Conservation (phyloP, 2,113 vertebrate species). For the Notothenia rossii region DNA sequence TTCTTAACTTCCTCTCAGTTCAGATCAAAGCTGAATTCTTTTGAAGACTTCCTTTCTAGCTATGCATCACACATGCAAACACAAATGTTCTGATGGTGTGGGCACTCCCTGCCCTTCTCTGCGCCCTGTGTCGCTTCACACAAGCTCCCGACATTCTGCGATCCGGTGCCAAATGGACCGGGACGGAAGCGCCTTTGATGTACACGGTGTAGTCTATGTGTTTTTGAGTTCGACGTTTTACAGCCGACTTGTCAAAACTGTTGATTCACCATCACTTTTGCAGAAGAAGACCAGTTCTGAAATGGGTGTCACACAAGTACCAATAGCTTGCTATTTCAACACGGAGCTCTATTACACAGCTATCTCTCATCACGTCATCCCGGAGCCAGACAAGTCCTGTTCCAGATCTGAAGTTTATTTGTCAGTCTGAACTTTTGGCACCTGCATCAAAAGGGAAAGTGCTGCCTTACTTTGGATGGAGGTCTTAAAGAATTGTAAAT, state of each 20-base stretch:
- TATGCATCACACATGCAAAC: slow-evolving; percentile 7
- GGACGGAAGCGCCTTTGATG: slow-evolving; percentile 80
- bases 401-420: slow-evolving; percentile 20
- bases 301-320: slow-evolving; percentile 80
- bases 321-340: slow-evolving; percentile 78
- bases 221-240: slow-evolving; percentile 70
- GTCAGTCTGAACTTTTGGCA: neutral
- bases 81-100: slow-evolving; percentile 17
- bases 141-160: slow-evolving; percentile 75
- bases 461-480: slow-evolving; percentile 37
- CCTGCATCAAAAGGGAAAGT: neutral
- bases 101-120: slow-evolving; percentile 51
- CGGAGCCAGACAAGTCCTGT: neutral
- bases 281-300: slow-evolving; percentile 66
- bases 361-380: slow-evolving; percentile 55
- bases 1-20: neutral
- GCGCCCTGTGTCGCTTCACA: slow-evolving; percentile 68
- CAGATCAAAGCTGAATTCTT: slow-evolving; percentile 11
- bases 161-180: slow-evolving; percentile 77
- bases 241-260: slow-evolving; percentile 77
- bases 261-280: slow-evolving; percentile 78
- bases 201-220: slow-evolving; percentile 47
- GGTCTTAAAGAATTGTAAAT: neutral
- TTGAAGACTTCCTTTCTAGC: neutral
- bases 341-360: slow-evolving; percentile 73